Evolutionary conservation across 1,140 invertebrate genomes (phyloP).

Genomic region (Atta cephalotes): DNA sequence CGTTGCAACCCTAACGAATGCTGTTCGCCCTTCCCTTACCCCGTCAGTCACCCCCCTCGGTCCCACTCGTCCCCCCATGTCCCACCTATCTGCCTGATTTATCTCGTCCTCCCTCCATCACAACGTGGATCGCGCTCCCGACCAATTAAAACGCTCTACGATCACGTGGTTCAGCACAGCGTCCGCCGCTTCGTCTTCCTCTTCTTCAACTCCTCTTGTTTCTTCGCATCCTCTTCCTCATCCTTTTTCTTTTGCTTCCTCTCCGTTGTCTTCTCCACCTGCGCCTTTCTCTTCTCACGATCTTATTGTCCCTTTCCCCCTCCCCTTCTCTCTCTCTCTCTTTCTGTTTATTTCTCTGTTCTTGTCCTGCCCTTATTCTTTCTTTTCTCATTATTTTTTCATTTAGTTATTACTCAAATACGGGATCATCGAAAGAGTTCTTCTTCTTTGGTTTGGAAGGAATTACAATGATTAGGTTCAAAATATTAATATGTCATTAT

Average conservation of each 20-base stretch:
- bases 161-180: conserved; percentile 81
- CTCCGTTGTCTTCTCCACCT: conserved; percentile 30
- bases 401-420: conserved; percentile 30
- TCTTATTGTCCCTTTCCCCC: conserved; percentile 36
- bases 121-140: conserved; percentile 72
- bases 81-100: conserved; percentile 49
- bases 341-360: not conserved
- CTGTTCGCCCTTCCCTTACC: conserved; percentile 63
- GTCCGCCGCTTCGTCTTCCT: conserved; percentile 64
- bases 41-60: conserved; percentile 68
- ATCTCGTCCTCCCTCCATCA: conserved; percentile 69
- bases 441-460: conserved; percentile 12
- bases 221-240: conserved; percentile 31
- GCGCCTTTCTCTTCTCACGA: conserved; percentile 42
- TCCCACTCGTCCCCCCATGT: conserved; percentile 60
- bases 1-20: conserved; percentile 80
- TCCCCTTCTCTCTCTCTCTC: not conserved
- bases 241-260: conserved; percentile 12
- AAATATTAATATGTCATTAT: conserved; percentile 61
- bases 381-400: conserved; percentile 24
- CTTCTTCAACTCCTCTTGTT: conserved; percentile 47
- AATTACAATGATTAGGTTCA: conserved; percentile 62
- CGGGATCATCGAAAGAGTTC: conserved; percentile 33
- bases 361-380: not conserved
- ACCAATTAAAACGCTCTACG: conserved; percentile 85